These are phyloP conservation scores for Zaprionus obscuricornis DNA, from an alignment of 2,888 invertebrate genomes.

Conservation along the genomic window DNA sequence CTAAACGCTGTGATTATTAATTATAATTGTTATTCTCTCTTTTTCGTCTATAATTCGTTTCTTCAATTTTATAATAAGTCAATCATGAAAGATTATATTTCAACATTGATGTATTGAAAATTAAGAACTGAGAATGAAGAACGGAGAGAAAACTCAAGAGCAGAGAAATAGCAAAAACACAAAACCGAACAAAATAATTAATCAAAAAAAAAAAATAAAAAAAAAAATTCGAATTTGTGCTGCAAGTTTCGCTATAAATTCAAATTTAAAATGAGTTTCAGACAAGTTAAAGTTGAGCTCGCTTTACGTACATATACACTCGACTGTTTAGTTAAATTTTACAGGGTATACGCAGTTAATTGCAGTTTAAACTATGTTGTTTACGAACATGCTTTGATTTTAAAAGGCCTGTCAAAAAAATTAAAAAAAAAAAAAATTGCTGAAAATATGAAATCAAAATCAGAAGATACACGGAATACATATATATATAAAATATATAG, in stretches of 20 bases:
- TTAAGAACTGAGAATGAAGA: conserved; percentile 19
- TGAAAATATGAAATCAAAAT: not conserved
- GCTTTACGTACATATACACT: too few relatives aligned
- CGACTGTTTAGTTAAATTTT: too few relatives aligned
- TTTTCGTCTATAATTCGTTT: conserved; percentile 27
- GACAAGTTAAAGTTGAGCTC: not conserved
- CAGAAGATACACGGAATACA: not conserved
- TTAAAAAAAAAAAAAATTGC: not conserved
- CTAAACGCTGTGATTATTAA: conserved; percentile 62
- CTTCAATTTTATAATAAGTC: conserved; percentile 51
- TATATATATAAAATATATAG: conserved; percentile 2
- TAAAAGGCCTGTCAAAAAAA: conserved; percentile 28
- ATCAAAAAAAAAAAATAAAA: conserved; percentile 12
- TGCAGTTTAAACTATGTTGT: conserved; percentile 6
- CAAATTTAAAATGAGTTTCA: not conserved
- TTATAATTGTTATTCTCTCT: conserved; percentile 40
- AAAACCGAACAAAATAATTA: conserved; percentile 32
- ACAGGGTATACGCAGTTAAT: conserved; percentile 20
- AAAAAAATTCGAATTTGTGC: not conserved
- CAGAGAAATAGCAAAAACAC: not conserved
- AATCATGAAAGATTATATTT: conserved; percentile 52
- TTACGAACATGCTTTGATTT: conserved; percentile 36
- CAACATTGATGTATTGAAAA: not conserved
- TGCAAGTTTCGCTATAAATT: not conserved
- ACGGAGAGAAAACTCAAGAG: too few relatives aligned